A percentile compares a stretch with the other conserved stretches of the same genome.
These are phyloP conservation scores for Odocoileus hemionus DNA, from an alignment of 2,113 vertebrate genomes.

Conservation along the genomic window DNA sequence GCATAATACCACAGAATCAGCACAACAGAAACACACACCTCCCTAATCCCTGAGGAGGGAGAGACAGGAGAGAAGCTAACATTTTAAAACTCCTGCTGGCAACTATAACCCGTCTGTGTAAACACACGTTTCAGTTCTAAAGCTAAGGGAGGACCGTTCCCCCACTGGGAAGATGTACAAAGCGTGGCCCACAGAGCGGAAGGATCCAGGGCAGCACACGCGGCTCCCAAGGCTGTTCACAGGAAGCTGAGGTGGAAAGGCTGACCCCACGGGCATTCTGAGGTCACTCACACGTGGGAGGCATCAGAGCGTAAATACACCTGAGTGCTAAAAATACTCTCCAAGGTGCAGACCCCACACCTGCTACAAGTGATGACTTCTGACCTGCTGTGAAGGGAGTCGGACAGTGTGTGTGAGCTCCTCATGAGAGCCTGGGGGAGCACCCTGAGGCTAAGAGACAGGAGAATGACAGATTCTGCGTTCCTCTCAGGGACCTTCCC, in stretches of 20 bases:
- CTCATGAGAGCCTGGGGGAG: background rate
- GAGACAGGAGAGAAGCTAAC: background rate
- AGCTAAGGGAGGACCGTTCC: accelerated
- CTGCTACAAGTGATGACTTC: accelerated
- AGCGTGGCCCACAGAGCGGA: accelerated
- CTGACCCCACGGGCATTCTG: background rate
- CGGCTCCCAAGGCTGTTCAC: accelerated
- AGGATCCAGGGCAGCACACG: accelerated
- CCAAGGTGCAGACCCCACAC: background rate
- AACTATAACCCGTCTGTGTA: background rate
- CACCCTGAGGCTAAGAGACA: accelerated
- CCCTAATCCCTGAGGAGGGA: no score
- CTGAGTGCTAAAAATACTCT: background rate
- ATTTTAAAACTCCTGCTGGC: background rate
- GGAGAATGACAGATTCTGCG: accelerated
- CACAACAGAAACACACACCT: accelerated
- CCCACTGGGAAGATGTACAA: accelerated
- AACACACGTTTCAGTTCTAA: accelerated
- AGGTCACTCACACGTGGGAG: background rate
- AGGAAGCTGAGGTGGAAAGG: background rate
- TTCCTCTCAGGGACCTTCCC: background rate
- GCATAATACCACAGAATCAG: accelerated
- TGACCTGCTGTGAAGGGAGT: background rate
- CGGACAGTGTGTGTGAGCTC: accelerated
- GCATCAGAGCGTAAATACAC: background rate